Conservation (phyloP, 2,888 invertebrate genomes). For the Erannis defoliaria region DNA sequence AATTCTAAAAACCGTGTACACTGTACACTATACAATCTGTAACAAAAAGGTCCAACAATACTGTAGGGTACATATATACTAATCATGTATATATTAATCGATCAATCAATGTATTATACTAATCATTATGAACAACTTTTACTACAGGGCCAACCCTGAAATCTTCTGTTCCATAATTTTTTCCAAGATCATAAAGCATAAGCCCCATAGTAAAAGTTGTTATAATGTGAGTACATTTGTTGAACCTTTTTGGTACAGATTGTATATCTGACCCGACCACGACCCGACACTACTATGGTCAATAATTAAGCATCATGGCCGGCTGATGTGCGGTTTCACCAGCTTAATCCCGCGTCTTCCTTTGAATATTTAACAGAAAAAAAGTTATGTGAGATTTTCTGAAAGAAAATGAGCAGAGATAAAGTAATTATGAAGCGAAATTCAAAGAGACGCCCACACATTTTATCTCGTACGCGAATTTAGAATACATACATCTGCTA, state of each 20-base stretch:
- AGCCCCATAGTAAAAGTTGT: too few relatives aligned
- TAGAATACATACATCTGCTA: neutral
- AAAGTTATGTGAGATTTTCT: conserved; percentile 5
- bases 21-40: too few relatives aligned
- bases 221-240: too few relatives aligned
- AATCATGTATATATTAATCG: too few relatives aligned
- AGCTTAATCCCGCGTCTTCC: neutral
- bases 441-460: conserved; percentile 6
- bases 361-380: conserved; percentile 8
- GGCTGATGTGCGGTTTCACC: neutral
- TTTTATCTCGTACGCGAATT: neutral
- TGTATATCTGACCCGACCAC: neutral
- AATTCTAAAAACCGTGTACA: too few relatives aligned
- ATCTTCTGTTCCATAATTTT: too few relatives aligned
- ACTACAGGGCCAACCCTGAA: too few relatives aligned
- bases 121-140: too few relatives aligned
- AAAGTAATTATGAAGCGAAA: conserved; percentile 9
- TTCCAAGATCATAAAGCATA: too few relatives aligned
- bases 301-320: conserved; percentile 4
- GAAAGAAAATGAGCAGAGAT: conserved; percentile 8
- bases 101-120: too few relatives aligned
- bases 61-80: too few relatives aligned
- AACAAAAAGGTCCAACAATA: too few relatives aligned
- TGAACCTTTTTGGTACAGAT: neutral
- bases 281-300: neutral